Conservation (phyloP, 2,113 vertebrate genomes). For the Chunga burmeisteri region DNA sequence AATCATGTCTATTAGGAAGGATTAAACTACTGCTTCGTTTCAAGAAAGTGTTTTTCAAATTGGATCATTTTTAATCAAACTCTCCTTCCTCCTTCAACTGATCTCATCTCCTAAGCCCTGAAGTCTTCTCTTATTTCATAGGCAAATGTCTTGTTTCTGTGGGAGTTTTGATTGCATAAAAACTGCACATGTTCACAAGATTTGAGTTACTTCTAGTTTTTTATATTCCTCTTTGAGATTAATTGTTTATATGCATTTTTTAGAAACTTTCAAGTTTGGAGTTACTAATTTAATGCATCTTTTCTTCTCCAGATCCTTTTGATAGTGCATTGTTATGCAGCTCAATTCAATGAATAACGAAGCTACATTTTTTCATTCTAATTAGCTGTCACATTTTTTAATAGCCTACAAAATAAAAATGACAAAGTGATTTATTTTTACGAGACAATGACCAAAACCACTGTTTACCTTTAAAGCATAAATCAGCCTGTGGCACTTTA, state of each 20-base stretch:
- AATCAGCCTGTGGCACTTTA: not conserved
- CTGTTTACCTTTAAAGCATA: not conserved
- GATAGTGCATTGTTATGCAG: not conserved
- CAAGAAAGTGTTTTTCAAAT: not conserved
- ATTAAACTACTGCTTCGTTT: not conserved
- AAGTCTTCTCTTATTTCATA: not conserved
- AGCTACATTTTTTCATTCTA: slow-evolving; percentile 7
- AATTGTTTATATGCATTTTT: slow-evolving; percentile 19
- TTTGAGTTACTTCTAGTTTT: not conserved
- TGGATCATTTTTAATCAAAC: not conserved
- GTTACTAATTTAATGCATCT: slow-evolving; percentile 3
- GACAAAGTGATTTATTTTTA: slow-evolving; percentile 6
- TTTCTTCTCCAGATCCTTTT: not conserved
- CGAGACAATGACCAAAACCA: not conserved
- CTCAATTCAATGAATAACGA: not conserved
- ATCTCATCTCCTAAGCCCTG: not conserved
- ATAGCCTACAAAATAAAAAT: not conserved
- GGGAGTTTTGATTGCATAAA: slow-evolving; percentile 38
- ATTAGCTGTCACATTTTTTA: slow-evolving; percentile 34
- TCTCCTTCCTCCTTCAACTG: not conserved
- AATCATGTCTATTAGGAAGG: not conserved
- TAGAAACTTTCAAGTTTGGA: not conserved
- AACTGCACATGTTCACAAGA: not conserved
- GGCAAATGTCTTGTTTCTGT: not conserved
- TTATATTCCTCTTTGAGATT: not conserved